Conservation (phyloP, 2,113 vertebrate species). For the Marcusenius ussheri region DNA sequence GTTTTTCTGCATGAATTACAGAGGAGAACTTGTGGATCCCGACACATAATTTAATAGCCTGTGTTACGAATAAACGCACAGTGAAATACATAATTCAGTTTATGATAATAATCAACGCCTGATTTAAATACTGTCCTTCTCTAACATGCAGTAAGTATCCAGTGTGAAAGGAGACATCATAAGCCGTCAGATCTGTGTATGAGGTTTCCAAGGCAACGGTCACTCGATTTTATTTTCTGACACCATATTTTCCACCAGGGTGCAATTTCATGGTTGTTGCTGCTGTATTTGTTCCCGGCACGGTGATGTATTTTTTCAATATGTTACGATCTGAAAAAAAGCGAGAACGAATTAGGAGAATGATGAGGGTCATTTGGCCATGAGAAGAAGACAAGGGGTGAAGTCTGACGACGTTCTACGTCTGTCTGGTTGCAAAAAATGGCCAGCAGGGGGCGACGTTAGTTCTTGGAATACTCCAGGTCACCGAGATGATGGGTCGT, state of each 20-base stretch:
- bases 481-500: background rate
- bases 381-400: background rate
- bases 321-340: background rate
- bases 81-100: background rate
- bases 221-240: background rate
- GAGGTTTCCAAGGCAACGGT: constrained; percentile 5
- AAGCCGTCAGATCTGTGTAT: background rate
- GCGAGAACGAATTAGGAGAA: background rate
- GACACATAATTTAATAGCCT: background rate
- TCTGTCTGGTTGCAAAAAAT: background rate
- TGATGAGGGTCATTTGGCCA: background rate
- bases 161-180: background rate
- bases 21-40: background rate
- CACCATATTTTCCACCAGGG: background rate
- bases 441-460: constrained; percentile 8
- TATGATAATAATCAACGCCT: background rate
- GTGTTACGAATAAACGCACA: background rate
- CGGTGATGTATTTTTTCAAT: background rate
- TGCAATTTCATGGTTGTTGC: background rate
- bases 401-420: background rate
- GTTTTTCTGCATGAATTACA: background rate
- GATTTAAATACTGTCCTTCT: background rate
- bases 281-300: background rate
- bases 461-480: background rate
- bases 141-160: background rate